Evolutionary conservation across 2,888 invertebrate species (phyloP), one percentile per base, ranked within the genome.

Genomic region (Xestoiulus laeticollis): DNA sequence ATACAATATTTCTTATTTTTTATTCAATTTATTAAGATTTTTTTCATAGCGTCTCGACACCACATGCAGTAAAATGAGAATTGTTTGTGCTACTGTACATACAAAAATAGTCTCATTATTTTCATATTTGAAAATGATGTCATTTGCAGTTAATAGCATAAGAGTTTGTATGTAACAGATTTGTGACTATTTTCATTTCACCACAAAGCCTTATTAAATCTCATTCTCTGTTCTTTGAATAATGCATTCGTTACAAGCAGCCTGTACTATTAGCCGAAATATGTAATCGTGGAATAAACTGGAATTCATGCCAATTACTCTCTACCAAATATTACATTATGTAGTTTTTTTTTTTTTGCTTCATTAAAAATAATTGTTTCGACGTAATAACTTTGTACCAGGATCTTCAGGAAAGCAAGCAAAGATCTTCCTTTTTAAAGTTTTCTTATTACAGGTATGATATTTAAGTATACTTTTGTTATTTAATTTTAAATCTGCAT

Each of bases 261-360:
- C 12, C 78, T 78, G 22, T 78, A 22, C 78, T 78, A 30, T 78
- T 78, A 78, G 30, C 78, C 30, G 14, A 78, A 78, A 78, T 78
- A 78, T 78, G 78, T 78, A 78, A 30, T 78, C 26, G 26, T 78
- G 78, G 78, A 78, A 30, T 68, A 78, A 26, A 26, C 78, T 78
- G 78, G 78, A 78, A 78, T 78, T 30, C 30, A 78, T 78, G 78
- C 78, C 78, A 78, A 78, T 78, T 78, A 78, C 19, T 78, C 26
- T 78, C 78, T 78, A 30, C 78, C 78, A 30, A 78, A 78, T 78
- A 38, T 30, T 14, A 78, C 4, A 8, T 12, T 30, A 5, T 78
- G 0, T 26, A 12, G n/a, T 38, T 38, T 38, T 38, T 38, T 38
- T 38, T 38, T 5, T 38, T 38, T 78, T 78, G 78, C 78, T 78